A percentile compares a stretch with the other conserved stretches of the same genome.
Conservation (phyloP, 92 coral and sea anemone species). For the Galaxea fascicularis region DNA sequence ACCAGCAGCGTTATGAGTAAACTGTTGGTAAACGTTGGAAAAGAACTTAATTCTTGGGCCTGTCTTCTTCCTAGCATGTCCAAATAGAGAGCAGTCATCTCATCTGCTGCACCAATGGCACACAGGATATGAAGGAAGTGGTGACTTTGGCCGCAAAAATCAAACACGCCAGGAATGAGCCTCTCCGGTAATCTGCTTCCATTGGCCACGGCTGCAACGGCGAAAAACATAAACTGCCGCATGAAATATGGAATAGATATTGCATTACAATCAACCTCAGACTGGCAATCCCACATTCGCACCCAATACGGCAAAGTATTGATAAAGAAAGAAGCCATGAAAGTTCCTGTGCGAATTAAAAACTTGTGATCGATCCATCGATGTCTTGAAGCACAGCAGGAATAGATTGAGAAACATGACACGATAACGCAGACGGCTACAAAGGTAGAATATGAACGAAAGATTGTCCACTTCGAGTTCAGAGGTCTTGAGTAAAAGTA, state of each 20-base stretch:
- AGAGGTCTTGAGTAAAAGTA: conserved; percentile 93
- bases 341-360: conserved; percentile 84
- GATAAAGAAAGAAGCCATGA: conserved; percentile 71
- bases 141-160: conserved; percentile 92
- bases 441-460: conserved; percentile 67
- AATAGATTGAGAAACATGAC: conserved; percentile 72
- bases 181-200: conserved; percentile 88
- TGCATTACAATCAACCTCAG: conserved; percentile 70
- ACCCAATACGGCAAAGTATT: conserved; percentile 84
- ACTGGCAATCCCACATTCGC: conserved; percentile 73
- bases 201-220: conserved; percentile 89
- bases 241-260: conserved; percentile 79
- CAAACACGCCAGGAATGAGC: conserved; percentile 87
- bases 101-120: conserved; percentile 86
- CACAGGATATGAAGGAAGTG: conserved; percentile 95
- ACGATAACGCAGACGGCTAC: conserved; percentile 66
- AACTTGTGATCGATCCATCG: conserved; percentile 82
- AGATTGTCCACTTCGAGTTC: conserved; percentile 52
- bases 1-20: conserved; percentile 73
- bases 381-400: conserved; percentile 95
- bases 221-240: conserved; percentile 83
- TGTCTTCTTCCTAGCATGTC: conserved; percentile 85
- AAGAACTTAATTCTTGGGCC: conserved; percentile 37
- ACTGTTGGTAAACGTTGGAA: conserved; percentile 83
- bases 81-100: conserved; percentile 74